Evolutionary conservation across 2,888 invertebrate species (phyloP), one percentile per base, ranked within the genome.

Genomic region (Torymus tubicola): DNA sequence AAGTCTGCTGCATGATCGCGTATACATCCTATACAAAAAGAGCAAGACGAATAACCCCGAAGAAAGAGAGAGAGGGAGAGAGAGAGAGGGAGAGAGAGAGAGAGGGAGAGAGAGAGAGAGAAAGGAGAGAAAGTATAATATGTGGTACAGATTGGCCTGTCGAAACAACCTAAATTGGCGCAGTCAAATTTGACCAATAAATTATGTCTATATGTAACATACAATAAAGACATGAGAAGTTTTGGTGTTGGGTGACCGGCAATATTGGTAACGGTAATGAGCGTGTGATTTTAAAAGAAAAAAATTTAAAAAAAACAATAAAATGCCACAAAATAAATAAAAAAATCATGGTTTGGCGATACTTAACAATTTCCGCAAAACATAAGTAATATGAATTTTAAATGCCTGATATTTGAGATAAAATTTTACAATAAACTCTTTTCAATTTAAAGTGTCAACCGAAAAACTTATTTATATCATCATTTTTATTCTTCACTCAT

Each of bases 1-100:
- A 86, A 86, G 87, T 86, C 78, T 79, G 78, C 77, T 72, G 75
- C 24, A n/a, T 60, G 24, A 42, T 65, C 53, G 52, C 53, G 12
- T 60, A 11, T 52, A 67, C 74, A 75, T 81, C 64, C 64, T 52
- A 71, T 1, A 42, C 8, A 42, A 42, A 42, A 8, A 42, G 42
- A 76, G 31, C 55, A 67, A 24, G 74, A 72, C 65, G 14, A 16
- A 68, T 68, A 21, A 42, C 61, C 69, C 82, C 63, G 63, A 16
- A 70, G n/a, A 67, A 67, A 24, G 78, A 61, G 81, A 14, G 42
- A 13, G 14, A 16, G 16, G 63, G 60, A 53, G 52, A 24, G n/a
- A 72, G 58, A 67, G 42, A 16, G 55, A 61, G 21, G 16, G 52
- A 72, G 10, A 16, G 61, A 61, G 58, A 14, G 18, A 61, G 81